Base-by-base conservation (phyloP, 2,113 vertebrate species). In the Rhinopomastus cyanomelas region DNA sequence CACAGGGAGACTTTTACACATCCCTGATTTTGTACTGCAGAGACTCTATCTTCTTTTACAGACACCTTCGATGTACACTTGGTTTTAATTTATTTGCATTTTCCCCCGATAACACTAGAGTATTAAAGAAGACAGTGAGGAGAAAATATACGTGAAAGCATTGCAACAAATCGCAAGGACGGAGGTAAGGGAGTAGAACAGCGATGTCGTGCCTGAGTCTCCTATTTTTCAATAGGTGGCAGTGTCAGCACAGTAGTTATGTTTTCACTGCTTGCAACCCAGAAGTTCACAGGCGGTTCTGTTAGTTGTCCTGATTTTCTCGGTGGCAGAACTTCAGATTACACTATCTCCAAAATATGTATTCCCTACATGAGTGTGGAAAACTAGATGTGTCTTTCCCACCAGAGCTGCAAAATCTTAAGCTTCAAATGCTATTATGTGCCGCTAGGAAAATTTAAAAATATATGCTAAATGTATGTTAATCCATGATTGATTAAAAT, bases 311-410 rank as follows among this genome's bases (percentile, higher is more conserved):
- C 68, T 39, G 64, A 82, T 90, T 89, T 92, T 52, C 34, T 87
- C 66, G 53, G 32, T 84, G 83, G 62, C 80, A 89, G 44, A 83
- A 76, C 81, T 87, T 83, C 37, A 76, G 34, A 91, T 94, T 92
- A 91, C 92, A 39, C 20, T 74, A 53, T 73, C 67, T 73, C 39
- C 64, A 29, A 92, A 89, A 25, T 91, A 92, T 93, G 89, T 65
- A 59, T 80, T 89, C 85, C 36, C 69, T 75, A 14, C 62, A 49
- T 42, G 29, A 83, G 25, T 72, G 61, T 86, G 80, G 87, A 88
- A 82, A 93, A 20, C 44, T 46, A n/a, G 46, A 74, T 82, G 51
- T 88, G 19, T 77, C 81, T 84, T 93, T 85, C 62, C 76, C 84
- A 93, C 42, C 37, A 80, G 85, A 92, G 61, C 16, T 30, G 74